phyloP scores from a whole-genome alignment of 1,140 invertebrate genomes.

The Papilio dardanus region DNA sequence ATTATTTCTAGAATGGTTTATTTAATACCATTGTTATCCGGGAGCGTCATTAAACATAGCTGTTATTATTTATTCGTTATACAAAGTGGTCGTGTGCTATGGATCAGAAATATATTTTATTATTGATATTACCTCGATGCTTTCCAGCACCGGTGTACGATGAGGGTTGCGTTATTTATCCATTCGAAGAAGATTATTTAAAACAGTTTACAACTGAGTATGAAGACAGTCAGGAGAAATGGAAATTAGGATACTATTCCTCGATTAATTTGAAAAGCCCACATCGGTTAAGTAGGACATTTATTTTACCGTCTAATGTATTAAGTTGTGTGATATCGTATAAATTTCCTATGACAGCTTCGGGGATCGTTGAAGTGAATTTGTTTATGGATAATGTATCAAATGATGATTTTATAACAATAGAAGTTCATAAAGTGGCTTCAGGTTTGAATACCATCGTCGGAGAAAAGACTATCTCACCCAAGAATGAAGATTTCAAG shows the following conservation, averaged over 20 bases:
- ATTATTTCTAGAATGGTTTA: too few relatives aligned
- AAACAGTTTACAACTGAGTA: conserved; percentile 28
- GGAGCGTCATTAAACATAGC: neutral
- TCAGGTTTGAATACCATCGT: conserved; percentile 32
- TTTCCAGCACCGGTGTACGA: neutral
- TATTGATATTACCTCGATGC: neutral
- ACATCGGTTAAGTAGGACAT: conserved; percentile 39
- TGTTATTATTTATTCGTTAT: conserved; percentile 2
- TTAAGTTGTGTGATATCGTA: conserved; percentile 50
- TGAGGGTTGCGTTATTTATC: conserved; percentile 26
- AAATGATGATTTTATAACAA: conserved; percentile 40
- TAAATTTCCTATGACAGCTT: conserved; percentile 41
- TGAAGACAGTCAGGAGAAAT: conserved; percentile 36
- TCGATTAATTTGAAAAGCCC: conserved; percentile 36
- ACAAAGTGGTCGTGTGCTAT: conserved; percentile 8
- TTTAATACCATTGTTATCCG: neutral
- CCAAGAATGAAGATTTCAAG: conserved; percentile 31
- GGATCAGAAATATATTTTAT: neutral
- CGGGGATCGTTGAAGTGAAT: conserved; percentile 47
- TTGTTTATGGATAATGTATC: conserved; percentile 41
- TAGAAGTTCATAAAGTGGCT: conserved; percentile 43
- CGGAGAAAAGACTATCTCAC: conserved; percentile 37
- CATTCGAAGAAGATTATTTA: conserved; percentile 38
- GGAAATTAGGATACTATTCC: conserved; percentile 42
- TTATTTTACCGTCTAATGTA: conserved; percentile 39